These are phyloP conservation scores for Archaeoteleia sp. DNA, from an alignment of 2,888 invertebrate species.

Conservation along the genomic window DNA sequence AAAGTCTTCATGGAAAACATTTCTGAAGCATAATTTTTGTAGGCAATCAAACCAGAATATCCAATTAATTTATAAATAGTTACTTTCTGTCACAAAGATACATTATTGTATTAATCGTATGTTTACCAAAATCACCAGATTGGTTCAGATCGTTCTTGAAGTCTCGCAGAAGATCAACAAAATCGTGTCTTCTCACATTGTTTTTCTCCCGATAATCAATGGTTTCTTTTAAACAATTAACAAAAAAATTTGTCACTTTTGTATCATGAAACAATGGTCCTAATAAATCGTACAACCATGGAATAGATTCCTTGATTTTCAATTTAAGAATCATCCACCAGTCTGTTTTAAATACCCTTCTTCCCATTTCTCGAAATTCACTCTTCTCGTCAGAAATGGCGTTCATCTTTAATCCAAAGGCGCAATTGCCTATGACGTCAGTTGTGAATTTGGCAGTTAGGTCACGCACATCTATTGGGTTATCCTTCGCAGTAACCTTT, in stretches of 20 bases:
- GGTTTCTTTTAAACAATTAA: constrained; percentile 63
- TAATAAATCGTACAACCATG: constrained; percentile 55
- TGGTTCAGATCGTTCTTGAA: constrained; percentile 62
- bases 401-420: constrained; percentile 72
- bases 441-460: constrained; percentile 72
- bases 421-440: constrained; percentile 73
- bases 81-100: no score
- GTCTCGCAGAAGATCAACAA: constrained; percentile 73
- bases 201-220: constrained; percentile 70
- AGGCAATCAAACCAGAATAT: no score
- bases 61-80: no score
- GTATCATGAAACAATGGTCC: constrained; percentile 51
- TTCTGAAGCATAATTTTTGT: no score
- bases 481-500: constrained; percentile 52
- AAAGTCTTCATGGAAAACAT: no score
- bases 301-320: constrained; percentile 35
- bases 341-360: constrained; percentile 55
- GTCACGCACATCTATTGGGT: constrained; percentile 58
- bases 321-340: constrained; percentile 19
- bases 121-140: no score
- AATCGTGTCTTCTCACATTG: constrained; percentile 73
- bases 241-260: constrained; percentile 66
- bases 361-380: constrained; percentile 69
- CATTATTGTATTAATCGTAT: no score
- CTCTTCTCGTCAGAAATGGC: constrained; percentile 64